Conservation (phyloP, 2,113 vertebrate species). For the Potamarius usumacintae region DNA sequence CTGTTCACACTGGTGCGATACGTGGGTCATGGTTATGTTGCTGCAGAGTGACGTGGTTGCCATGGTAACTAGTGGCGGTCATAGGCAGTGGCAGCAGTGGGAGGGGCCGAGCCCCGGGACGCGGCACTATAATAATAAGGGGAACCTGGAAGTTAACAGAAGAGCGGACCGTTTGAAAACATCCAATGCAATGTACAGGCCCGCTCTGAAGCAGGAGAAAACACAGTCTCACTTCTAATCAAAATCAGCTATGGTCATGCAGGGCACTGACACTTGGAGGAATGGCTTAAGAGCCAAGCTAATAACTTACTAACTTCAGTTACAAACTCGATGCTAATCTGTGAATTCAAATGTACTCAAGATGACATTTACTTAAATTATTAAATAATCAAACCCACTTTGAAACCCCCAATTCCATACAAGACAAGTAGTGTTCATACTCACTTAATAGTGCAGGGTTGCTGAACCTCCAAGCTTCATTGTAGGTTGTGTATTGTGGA, state of each 20-base stretch:
- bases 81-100: conserved; percentile 99
- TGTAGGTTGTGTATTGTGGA: conserved; percentile 98
- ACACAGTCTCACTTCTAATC: background rate
- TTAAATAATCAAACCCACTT: conserved; percentile 20
- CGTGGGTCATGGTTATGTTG: conserved; percentile 92
- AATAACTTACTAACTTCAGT: background rate
- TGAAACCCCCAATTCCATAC: conserved; percentile 27
- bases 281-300: background rate
- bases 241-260: background rate
- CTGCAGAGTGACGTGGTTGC: conserved; percentile 96
- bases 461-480: conserved; percentile 99
- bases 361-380: conserved; percentile 34
- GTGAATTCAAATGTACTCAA: conserved; percentile 24
- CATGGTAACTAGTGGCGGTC: conserved; percentile 99
- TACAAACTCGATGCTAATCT: background rate
- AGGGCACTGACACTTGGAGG: background rate
- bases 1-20: conserved; percentile 96
- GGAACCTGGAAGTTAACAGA: conserved; percentile 99
- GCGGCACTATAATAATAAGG: conserved; percentile 99
- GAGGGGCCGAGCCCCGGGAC: conserved; percentile 98
- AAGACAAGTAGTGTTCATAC: conserved; percentile 62
- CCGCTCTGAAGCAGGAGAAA: conserved; percentile 19
- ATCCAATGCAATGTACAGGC: conserved; percentile 71
- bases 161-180: conserved; percentile 96
- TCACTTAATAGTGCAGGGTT: conserved; percentile 99